Conservation (phyloP, 2,888 invertebrate species). For the Mechanitis mazaeus region DNA sequence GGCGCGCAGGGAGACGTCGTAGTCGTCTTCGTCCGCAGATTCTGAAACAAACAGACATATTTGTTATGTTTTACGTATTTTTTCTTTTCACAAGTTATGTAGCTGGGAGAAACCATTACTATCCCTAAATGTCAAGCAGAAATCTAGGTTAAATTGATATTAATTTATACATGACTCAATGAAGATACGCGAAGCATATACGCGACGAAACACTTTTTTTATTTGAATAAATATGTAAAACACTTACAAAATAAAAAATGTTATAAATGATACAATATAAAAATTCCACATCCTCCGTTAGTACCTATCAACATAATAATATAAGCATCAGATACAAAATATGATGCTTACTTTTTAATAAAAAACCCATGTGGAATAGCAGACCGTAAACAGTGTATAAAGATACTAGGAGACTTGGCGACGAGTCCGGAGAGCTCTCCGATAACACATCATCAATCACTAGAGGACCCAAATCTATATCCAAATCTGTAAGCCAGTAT, state of each 20-base stretch:
- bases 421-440: slow-evolving; percentile 46
- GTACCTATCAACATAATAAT: not conserved
- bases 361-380: slow-evolving; percentile 71
- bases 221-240: too few relatives aligned
- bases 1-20: slow-evolving; percentile 81
- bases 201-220: too few relatives aligned
- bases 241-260: too few relatives aligned
- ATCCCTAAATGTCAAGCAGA: too few relatives aligned
- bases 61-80: not conserved
- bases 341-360: slow-evolving; percentile 72
- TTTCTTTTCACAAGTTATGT: too few relatives aligned
- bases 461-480: slow-evolving; percentile 64
- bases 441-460: slow-evolving; percentile 58
- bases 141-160: too few relatives aligned
- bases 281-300: not conserved
- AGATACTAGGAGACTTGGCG: slow-evolving; percentile 63
- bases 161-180: too few relatives aligned
- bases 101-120: too few relatives aligned
- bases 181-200: too few relatives aligned
- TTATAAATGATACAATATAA: too few relatives aligned
- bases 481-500: slow-evolving; percentile 66
- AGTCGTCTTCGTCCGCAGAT: slow-evolving; percentile 79
- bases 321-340: slow-evolving; percentile 38
- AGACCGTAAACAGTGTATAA: slow-evolving; percentile 71
- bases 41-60: slow-evolving; percentile 47